phyloP scores from a whole-genome alignment of 2,797 vertebrate species.

The Vespertilio murinus region DNA sequence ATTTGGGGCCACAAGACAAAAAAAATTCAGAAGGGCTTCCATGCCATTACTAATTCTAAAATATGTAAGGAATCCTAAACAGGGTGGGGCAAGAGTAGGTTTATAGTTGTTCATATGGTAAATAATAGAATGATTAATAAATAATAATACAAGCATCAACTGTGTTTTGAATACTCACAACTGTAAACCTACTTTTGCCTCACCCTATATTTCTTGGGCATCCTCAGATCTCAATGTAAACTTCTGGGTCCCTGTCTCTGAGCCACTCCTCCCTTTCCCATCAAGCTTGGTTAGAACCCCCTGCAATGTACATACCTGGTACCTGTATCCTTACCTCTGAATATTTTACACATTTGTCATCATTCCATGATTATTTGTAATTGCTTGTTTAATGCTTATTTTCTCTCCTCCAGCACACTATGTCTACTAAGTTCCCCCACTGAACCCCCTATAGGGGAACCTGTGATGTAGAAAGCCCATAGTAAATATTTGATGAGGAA shows the following conservation, averaged over 20 bases:
- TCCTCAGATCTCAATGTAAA: background rate
- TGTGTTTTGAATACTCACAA: background rate
- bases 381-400: background rate
- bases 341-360: background rate
- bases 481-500: conserved; percentile 26
- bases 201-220: background rate
- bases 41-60: background rate
- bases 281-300: background rate
- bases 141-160: no score
- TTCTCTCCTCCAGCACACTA: background rate
- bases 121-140: no score
- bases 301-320: no score
- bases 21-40: background rate
- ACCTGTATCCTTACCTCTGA: background rate
- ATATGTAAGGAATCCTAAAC: background rate
- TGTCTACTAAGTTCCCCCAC: background rate
- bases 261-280: background rate
- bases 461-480: background rate
- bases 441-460: background rate
- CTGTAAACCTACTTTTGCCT: background rate
- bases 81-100: background rate
- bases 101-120: background rate
- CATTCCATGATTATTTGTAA: background rate
- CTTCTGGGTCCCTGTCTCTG: background rate
- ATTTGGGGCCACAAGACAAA: background rate